Evolutionary conservation across 2,888 invertebrate species (phyloP).

Genomic region (Dryobotodes eremita): DNA sequence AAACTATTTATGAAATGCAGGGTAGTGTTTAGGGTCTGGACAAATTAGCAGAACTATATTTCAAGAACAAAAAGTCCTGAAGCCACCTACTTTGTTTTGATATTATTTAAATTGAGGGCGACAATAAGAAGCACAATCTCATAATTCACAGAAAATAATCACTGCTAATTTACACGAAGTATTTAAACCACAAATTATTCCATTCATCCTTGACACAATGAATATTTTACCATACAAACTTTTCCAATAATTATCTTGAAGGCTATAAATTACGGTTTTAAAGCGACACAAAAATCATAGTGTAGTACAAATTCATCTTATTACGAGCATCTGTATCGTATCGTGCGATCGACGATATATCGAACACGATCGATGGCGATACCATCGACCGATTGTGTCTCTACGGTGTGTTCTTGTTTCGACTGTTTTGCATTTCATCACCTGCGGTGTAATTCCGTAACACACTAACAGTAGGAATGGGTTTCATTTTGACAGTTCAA

Average conservation of each 20-base stretch:
- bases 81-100: neutral
- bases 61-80: too few relatives aligned
- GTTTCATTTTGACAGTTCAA: too few relatives aligned
- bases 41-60: too few relatives aligned
- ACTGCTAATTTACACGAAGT: conserved; percentile 1
- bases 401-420: conserved; percentile 36
- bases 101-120: neutral
- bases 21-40: neutral
- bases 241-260: conserved; percentile 61
- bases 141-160: conserved; percentile 12
- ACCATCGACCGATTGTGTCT: conserved; percentile 65
- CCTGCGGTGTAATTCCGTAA: too few relatives aligned
- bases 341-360: conserved; percentile 64
- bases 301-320: conserved; percentile 68
- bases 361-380: conserved; percentile 71
- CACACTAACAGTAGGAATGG: too few relatives aligned
- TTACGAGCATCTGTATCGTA: conserved; percentile 63
- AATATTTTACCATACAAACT: conserved; percentile 28
- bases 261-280: conserved; percentile 53
- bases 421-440: conserved; percentile 30
- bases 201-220: conserved; percentile 38
- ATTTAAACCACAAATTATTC: conserved; percentile 18
- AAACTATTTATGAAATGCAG: neutral
- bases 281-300: conserved; percentile 59
- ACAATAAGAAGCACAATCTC: neutral